A percentile compares a stretch with the other conserved stretches of the same genome.
These are phyloP conservation scores for Teleogryllus oceanicus DNA, from an alignment of 2,888 invertebrate genomes.

Conservation along the genomic window DNA sequence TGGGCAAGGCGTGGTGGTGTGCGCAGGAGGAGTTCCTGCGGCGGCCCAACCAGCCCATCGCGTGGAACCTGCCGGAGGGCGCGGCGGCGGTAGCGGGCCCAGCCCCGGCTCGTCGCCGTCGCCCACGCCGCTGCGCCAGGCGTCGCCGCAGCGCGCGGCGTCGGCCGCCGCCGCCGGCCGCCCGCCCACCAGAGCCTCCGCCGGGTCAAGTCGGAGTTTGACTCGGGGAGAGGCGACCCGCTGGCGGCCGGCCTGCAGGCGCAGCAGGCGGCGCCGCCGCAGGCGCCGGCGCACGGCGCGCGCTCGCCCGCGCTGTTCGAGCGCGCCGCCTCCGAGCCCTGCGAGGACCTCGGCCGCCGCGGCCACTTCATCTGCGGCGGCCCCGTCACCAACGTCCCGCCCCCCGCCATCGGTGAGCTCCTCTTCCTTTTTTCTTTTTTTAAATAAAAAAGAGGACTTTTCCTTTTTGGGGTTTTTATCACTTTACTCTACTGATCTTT, in stretches of 20 bases:
- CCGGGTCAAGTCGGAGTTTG: constrained; percentile 50
- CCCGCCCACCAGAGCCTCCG: constrained; percentile 52
- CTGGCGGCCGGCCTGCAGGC: constrained; percentile 43
- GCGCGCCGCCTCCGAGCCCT: constrained; percentile 30
- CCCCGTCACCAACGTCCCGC: constrained; percentile 38
- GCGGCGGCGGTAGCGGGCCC: neutral
- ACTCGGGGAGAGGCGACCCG: constrained; percentile 48
- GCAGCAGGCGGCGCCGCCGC: neutral
- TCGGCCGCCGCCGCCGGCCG: constrained; percentile 39
- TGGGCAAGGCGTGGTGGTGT: no score
- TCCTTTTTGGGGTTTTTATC: no score
- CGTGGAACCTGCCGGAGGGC: constrained; percentile 28
- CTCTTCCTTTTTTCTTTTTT: no score
- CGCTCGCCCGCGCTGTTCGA: constrained; percentile 32
- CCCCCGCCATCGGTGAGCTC: constrained; percentile 28
- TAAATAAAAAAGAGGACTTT: no score
- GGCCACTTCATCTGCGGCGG: constrained; percentile 41
- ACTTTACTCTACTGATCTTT: neutral
- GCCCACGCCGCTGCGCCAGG: neutral
- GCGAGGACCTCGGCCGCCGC: constrained; percentile 37
- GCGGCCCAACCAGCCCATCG: constrained; percentile 62
- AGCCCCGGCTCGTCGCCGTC: neutral
- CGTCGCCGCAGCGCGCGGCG: constrained; percentile 24
- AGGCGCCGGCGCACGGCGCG: constrained; percentile 27
- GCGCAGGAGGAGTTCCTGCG: constrained; percentile 72